Base-by-base conservation (phyloP, 2,113 vertebrate species). In the Nothoprocta pentlandii region DNA sequence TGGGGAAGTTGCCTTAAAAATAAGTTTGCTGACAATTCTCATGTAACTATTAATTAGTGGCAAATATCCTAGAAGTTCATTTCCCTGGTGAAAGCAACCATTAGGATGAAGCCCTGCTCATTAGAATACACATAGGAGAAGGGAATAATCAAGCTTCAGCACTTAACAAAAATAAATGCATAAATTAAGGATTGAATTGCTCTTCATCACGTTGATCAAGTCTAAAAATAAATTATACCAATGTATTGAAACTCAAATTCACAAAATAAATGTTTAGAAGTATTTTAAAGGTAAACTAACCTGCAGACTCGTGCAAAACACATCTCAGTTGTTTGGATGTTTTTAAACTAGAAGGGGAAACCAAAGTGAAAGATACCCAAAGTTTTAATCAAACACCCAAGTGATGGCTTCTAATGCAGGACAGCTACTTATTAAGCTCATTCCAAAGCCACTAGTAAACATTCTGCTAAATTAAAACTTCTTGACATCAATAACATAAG, bases 61-160 rank as follows among this genome's bases (percentile, higher is more conserved):
- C 39, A 94, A 93, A 53, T 76, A 86, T 53, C 34, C 59, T 53
- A 49, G 6, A 84, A 94, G n/a, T 80, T 94, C 84, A 94, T 93
- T 93, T 69, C 66, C 80, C 58, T 26, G 0, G 8, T 75, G 73
- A 63, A 95, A 94, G 58, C 22, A 63, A 76, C 32, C 19, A 81
- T 69, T 59, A 79, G 61, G n/a, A 78, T 2, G 13, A 41, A 94
- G 71, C 47, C 61, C 67, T 12, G 75, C 94, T 59, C 63, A 54
- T 76, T 78, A 86, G 88, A 88, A 89, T 78, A 85, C 58, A 63
- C 28, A 79, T 77, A 84, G 84, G 78, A 67, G 71, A 82, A 93
- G 53, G 53, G 44, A 95, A 76, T 75, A 93, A 85, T 63, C 66
- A 23, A 83, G 74, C 59, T 80, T 85, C 25, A 11, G 13, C 14